Conservation (phyloP, 2,888 invertebrate species). For the Ctenicera cuprea region DNA sequence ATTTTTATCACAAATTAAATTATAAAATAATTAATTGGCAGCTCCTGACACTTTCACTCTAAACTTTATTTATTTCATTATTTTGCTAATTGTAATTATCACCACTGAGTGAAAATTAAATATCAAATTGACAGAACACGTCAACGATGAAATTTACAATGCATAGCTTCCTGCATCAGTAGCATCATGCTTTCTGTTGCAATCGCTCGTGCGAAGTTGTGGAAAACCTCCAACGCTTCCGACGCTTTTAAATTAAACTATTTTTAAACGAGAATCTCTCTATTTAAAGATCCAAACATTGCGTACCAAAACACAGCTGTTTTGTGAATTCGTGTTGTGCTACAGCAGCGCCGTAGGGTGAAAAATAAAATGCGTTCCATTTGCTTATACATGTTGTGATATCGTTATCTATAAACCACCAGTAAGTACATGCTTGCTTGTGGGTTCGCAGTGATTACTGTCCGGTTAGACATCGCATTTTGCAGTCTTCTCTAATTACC, state of each 20-base stretch:
- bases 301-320: slow-evolving; percentile 34
- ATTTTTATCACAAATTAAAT: no score
- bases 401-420: slow-evolving; percentile 16
- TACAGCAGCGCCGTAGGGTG: slow-evolving; percentile 14
- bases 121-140: background rate
- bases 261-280: slow-evolving; percentile 21
- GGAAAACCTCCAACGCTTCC: slow-evolving; percentile 20
- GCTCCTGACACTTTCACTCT: background rate
- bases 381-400: slow-evolving; percentile 17
- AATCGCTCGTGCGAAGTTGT: slow-evolving; percentile 1
- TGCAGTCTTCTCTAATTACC: slow-evolving; percentile 4
- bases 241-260: slow-evolving; percentile 25
- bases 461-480: background rate
- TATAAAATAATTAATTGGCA: no score
- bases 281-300: slow-evolving; percentile 25
- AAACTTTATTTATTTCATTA: slow-evolving; percentile 2
- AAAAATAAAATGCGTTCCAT: slow-evolving; percentile 4
- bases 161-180: slow-evolving; percentile 1
- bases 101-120: slow-evolving; percentile 4
- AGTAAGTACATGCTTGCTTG: background rate
- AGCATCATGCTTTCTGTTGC: slow-evolving; percentile 4
- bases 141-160: background rate
- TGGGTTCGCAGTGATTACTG: slow-evolving; percentile 1
- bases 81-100: background rate
- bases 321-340: background rate